These are phyloP conservation scores for Lepisosteus oculatus DNA, from an alignment of 2,113 vertebrate genomes.

Conservation along the genomic window DNA sequence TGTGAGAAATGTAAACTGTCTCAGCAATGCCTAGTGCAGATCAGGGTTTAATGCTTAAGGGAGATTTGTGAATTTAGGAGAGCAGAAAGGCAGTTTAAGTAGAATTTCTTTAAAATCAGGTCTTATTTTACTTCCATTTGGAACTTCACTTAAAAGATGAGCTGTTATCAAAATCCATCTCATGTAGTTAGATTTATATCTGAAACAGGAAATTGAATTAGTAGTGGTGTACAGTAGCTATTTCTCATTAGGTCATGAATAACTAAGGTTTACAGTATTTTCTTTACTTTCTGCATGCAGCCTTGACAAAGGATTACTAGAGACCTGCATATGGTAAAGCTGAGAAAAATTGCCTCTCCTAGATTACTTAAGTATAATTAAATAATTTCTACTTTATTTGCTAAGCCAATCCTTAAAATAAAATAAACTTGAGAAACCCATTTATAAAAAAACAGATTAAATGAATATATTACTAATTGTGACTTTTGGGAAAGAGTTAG, in stretches of 20 bases:
- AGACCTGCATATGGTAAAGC: constrained; percentile 26
- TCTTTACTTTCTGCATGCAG: background rate
- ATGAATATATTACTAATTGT: too few relatives aligned
- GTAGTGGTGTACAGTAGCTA: background rate
- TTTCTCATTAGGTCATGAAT: constrained; percentile 39
- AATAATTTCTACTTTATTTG: constrained; percentile 14
- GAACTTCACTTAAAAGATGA: constrained; percentile 38
- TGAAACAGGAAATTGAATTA: background rate
- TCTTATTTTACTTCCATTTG: constrained; percentile 31
- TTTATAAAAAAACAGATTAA: too few relatives aligned
- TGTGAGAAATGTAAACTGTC: constrained; percentile 59
- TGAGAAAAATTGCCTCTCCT: constrained; percentile 16
- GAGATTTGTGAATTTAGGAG: constrained; percentile 20
- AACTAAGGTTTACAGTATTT: constrained; percentile 31
- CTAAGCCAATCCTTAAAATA: constrained; percentile 15
- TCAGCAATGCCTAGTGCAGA: constrained; percentile 28
- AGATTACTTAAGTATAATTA: constrained; percentile 37
- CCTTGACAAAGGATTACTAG: constrained; percentile 17
- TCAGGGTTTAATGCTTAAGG: constrained; percentile 11
- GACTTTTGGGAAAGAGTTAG: too few relatives aligned
- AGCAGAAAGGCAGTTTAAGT: constrained; percentile 41
- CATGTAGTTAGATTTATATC: constrained; percentile 19
- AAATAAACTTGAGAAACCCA: too few relatives aligned
- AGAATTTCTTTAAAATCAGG: constrained; percentile 10
- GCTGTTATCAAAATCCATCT: constrained; percentile 48